Evolutionary conservation across 2,797 vertebrate species (phyloP), one percentile per base, ranked within the genome.

Genomic region (Galaxias olidus): DNA sequence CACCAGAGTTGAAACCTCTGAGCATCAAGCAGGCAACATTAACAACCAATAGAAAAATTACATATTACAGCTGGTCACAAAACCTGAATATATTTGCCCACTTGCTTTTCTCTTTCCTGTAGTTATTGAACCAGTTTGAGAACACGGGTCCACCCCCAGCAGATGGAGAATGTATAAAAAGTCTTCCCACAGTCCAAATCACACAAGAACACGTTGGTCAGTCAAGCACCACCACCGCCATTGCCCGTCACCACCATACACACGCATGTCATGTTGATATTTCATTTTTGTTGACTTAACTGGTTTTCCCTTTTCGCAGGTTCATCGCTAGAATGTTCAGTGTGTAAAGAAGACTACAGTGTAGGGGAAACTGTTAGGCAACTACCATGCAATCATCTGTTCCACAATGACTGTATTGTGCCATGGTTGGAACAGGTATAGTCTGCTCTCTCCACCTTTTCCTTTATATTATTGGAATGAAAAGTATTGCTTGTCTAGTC

Each of bases 111-210:
- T 8, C 44, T 9, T 19, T 30, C 17, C 59, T 79, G 13, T 59
- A 99, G 98, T 92, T 99, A 81, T 91, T 99, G 88, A 98, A 98
- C 89, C 98, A 98, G 85, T 98, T 99, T 94, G 98, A 98, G 89
- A 99, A 97, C 87, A 96, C 96, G 0, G 98, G 98, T 58, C 98
- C 98, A 0, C 98, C 97, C 5, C 98, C 97, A 49, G 98, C 98
- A 49, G 96, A 98, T 85, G 93, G 93, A 81, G 97, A 98, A 66
- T 94, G 94, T 83, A 99, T 99, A 74, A 96, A 96, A 84, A 93
- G 90, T 82, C 95, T 99, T 72, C 98, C 98, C 58, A 97, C 95
- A 0, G 68, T 98, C 76, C 91, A 92, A 47, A 94, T 99, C 67
- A 90, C 94, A 51, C 93, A 96, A 83, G 96, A 98, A 69, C 98